Conservation (phyloP, 2,888 invertebrate species). For the Thyatira batis region DNA sequence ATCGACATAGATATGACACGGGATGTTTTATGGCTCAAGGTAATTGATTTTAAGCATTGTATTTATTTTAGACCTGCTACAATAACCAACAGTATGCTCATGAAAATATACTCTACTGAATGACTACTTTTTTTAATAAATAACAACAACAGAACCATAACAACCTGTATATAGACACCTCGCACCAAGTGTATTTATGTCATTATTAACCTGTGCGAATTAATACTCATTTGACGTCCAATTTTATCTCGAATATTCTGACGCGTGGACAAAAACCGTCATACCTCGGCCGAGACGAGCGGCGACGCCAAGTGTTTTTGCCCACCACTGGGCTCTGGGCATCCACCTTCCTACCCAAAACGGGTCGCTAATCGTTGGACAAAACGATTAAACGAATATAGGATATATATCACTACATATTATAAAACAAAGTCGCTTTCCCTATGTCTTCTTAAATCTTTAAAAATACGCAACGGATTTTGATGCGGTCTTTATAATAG, state of each 20-base stretch:
- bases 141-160: constrained; percentile 4
- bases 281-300: constrained; percentile 41
- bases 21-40: no score
- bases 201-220: constrained; percentile 81
- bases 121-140: constrained; percentile 1
- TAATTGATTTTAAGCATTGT: no score
- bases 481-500: no score
- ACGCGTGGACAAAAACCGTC: constrained; percentile 57
- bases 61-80: no score
- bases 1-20: no score
- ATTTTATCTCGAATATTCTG: constrained; percentile 70
- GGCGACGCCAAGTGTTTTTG: constrained; percentile 43
- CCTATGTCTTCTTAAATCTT: no score
- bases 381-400: neutral
- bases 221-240: constrained; percentile 79
- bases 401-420: constrained; percentile 15
- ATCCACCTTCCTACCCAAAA: constrained; percentile 51
- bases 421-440: no score
- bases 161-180: constrained; percentile 56
- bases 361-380: constrained; percentile 47
- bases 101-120: no score
- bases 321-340: constrained; percentile 25
- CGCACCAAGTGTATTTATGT: constrained; percentile 78
- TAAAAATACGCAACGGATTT: no score
- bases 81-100: no score